phyloP scores from a whole-genome alignment of 2,888 invertebrate species.

The Scotopteryx bipunctaria region DNA sequence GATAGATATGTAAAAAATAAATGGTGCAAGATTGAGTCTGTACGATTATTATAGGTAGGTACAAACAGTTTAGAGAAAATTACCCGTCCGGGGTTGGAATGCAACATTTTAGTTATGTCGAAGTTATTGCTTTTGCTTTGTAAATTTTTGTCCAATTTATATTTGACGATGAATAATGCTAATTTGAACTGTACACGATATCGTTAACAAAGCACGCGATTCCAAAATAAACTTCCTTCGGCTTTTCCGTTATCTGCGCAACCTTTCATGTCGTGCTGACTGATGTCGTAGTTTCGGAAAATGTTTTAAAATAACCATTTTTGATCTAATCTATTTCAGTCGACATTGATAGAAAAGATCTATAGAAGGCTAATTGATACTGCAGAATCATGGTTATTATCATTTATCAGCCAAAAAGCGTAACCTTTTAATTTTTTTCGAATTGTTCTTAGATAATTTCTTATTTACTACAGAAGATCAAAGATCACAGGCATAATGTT shows the following conservation, averaged over 20 bases:
- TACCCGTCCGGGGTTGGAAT: too few species aligned
- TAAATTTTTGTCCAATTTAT: constrained; percentile 22
- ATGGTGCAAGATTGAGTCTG: too few species aligned
- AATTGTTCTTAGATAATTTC: too few species aligned
- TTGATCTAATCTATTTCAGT: constrained; percentile 16
- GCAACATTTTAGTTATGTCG: constrained; percentile 1
- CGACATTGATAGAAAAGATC: constrained; percentile 9
- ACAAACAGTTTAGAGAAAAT: too few species aligned
- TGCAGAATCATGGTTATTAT: too few species aligned
- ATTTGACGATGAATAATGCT: constrained; percentile 40
- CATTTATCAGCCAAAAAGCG: too few species aligned
- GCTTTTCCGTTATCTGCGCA: constrained; percentile 35
- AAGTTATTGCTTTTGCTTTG: constrained; percentile 14
- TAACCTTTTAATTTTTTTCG: too few species aligned
- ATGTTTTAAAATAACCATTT: constrained; percentile 22
- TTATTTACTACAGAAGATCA: too few species aligned
- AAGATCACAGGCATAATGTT: too few species aligned
- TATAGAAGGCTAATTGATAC: too few species aligned
- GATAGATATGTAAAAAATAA: too few species aligned
- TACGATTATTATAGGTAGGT: too few species aligned
- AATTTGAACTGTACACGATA: constrained; percentile 50
- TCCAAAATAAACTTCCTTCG: constrained; percentile 45
- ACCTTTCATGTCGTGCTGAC: constrained; percentile 25
- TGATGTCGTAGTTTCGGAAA: constrained; percentile 22
- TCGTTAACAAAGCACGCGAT: constrained; percentile 53